phyloP scores from a whole-genome alignment of 2,888 invertebrate genomes.

The Diploptera punctata region DNA sequence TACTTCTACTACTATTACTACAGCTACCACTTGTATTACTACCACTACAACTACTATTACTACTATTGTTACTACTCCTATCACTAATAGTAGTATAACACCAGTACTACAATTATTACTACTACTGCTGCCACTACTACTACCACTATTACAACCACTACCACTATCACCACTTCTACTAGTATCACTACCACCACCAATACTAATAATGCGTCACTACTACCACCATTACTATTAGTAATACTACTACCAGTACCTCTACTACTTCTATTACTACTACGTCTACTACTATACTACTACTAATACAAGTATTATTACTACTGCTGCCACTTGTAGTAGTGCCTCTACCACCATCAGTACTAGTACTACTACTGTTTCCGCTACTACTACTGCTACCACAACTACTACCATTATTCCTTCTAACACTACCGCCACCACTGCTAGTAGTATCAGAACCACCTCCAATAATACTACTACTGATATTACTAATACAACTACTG shows the following conservation, averaged over 20 bases:
- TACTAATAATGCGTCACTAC: too few relatives aligned
- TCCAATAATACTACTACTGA: not conserved
- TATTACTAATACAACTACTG: not conserved
- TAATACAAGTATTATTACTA: not conserved
- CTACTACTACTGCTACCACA: not conserved
- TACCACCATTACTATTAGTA: not conserved
- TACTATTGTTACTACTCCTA: too few relatives aligned
- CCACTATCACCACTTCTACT: not conserved
- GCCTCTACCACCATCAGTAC: not conserved
- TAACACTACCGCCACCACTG: too few relatives aligned
- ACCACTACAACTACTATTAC: conserved; percentile 1
- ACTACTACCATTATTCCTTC: conserved; percentile 4
- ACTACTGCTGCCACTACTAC: conserved; percentile 4
- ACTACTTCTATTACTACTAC: conserved; percentile 9
- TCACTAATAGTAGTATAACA: not conserved
- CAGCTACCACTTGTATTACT: not conserved
- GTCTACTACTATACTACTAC: too few relatives aligned
- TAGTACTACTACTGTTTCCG: not conserved
- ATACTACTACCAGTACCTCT: not conserved
- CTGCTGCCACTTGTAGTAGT: not conserved
- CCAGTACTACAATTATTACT: not conserved
- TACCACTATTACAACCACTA: conserved; percentile 4
- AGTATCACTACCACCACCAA: too few relatives aligned
- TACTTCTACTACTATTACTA: conserved; percentile 9
- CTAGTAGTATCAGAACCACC: too few relatives aligned